phyloP scores from a whole-genome alignment of 2,888 invertebrate species.

The Strigamia crassipes region DNA sequence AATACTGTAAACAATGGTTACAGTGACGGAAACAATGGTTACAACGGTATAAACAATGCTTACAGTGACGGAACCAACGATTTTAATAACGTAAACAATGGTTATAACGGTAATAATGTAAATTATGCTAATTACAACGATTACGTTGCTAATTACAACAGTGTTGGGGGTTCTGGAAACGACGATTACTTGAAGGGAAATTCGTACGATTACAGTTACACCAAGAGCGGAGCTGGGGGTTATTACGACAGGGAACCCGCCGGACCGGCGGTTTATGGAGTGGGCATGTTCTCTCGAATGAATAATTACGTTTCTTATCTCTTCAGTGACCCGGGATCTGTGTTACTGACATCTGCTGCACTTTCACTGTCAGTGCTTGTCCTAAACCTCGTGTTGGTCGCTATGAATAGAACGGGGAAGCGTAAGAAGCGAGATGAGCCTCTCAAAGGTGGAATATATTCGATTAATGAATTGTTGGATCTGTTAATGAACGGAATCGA shows the following conservation, averaged over 20 bases:
- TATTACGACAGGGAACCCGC: not conserved
- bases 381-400: constrained; percentile 33
- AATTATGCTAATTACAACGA: not conserved
- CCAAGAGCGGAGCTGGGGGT: not conserved
- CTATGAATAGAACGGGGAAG: constrained; percentile 18
- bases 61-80: constrained; percentile 1
- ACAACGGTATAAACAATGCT: not conserved
- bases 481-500: not conserved
- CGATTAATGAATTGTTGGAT: not conserved
- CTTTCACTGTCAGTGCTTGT: constrained; percentile 42
- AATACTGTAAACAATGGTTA: not conserved
- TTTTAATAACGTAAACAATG: too few species aligned
- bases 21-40: not conserved
- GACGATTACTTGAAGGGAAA: not conserved
- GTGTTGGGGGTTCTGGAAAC: not conserved
- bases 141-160: not conserved
- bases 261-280: not conserved
- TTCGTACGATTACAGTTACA: not conserved
- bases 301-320: constrained; percentile 24
- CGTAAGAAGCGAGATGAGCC: not conserved
- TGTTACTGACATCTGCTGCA: constrained; percentile 43
- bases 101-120: not conserved
- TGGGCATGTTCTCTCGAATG: constrained; percentile 33
- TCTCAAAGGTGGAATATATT: constrained; percentile 6
- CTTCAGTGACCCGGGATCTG: constrained; percentile 45